Conservation (phyloP, 2,113 vertebrate species). For the Peucedramus taeniatus region DNA sequence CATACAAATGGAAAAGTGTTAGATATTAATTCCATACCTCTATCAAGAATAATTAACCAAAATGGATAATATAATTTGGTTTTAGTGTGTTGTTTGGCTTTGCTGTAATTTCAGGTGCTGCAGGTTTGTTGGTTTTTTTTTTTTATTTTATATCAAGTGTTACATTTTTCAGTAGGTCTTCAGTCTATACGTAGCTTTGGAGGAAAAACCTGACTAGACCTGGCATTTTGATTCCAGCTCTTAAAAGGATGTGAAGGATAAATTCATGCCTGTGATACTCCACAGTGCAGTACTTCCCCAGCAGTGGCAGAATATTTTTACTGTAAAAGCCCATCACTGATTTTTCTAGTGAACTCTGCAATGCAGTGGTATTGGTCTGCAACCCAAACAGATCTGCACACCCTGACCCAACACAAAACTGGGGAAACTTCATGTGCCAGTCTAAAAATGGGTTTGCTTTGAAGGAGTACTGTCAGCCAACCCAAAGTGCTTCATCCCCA, state of each 20-base stretch:
- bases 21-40: not conserved
- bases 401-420: not conserved
- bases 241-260: not conserved
- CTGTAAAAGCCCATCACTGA: not conserved
- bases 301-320: not conserved
- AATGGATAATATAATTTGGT: not conserved
- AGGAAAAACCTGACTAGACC: not conserved
- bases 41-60: not conserved
- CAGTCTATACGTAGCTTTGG: not conserved
- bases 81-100: not conserved
- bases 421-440: not conserved
- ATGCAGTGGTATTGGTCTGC: not conserved
- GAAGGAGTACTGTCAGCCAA: not conserved
- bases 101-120: not conserved
- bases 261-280: not conserved
- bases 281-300: not conserved
- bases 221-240: not conserved
- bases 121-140: not conserved
- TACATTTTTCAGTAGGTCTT: not conserved
- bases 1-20: not conserved
- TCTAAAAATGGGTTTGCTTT: not conserved
- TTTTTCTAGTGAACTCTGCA: not conserved
- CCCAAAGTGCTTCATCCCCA: accelerated
- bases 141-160: not conserved
- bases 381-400: not conserved